phyloP scores from a whole-genome alignment of 1,140 invertebrate genomes.

The Drosophila bocqueti region DNA sequence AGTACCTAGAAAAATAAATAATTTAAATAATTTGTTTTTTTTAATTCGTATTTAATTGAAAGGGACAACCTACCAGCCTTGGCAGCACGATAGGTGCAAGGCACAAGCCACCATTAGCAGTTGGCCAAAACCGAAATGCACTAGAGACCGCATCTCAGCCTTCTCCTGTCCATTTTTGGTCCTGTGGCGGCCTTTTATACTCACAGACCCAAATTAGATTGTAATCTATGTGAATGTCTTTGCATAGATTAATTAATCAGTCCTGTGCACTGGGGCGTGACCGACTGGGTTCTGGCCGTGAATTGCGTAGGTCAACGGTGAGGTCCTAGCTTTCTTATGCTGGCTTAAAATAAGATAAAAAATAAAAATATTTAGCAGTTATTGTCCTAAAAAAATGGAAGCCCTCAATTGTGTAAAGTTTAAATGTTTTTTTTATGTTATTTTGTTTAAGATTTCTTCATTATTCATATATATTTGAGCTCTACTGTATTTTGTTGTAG shows the following conservation, averaged over 20 bases:
- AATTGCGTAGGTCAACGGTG: slow-evolving; percentile 1
- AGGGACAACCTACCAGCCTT: slow-evolving; percentile 20
- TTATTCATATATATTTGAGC: background rate
- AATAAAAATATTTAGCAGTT: too few relatives aligned
- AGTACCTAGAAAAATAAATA: background rate
- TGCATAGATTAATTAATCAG: slow-evolving; percentile 50
- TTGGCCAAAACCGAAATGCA: slow-evolving; percentile 26
- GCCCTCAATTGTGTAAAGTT: background rate
- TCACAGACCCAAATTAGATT: slow-evolving; percentile 18
- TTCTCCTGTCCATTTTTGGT: slow-evolving; percentile 1
- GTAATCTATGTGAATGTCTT: slow-evolving; percentile 56
- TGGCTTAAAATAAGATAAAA: background rate
- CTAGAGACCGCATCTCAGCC: slow-evolving; percentile 38
- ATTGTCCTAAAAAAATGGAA: too few relatives aligned
- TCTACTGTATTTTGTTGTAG: background rate
- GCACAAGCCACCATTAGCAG: slow-evolving; percentile 22
- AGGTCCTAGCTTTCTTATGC: background rate
- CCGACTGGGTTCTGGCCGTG: background rate
- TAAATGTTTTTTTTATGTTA: background rate
- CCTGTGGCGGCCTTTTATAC: slow-evolving; percentile 46
- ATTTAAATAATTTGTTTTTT: too few relatives aligned
- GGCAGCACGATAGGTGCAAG: slow-evolving; percentile 14
- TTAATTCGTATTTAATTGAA: background rate
- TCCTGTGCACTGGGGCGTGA: slow-evolving; percentile 17
- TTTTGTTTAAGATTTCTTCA: background rate